These are phyloP conservation scores for Actenoides hombroni DNA, from an alignment of 2,113 vertebrate genomes.

Conservation along the genomic window DNA sequence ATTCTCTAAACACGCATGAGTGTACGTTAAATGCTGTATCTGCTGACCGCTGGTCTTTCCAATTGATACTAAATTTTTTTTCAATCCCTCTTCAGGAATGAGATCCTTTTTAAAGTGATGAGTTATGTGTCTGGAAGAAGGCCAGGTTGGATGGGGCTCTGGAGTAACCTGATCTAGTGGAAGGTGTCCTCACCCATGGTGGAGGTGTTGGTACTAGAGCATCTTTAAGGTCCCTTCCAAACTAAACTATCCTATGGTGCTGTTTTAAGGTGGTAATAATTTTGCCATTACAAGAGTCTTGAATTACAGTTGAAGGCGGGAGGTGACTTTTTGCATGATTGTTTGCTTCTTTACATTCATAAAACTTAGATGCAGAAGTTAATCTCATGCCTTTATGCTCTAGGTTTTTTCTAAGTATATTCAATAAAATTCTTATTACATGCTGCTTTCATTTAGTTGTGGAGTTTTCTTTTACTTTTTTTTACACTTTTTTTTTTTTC, in stretches of 20 bases:
- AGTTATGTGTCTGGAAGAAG: background rate
- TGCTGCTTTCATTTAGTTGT: background rate
- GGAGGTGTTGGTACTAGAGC: background rate
- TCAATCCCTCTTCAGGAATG: background rate
- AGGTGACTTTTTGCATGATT: background rate
- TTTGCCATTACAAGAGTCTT: background rate
- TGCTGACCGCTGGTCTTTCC: background rate
- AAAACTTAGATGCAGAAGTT: background rate
- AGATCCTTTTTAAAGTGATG: background rate
- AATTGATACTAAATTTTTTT: background rate
- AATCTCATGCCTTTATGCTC: slow-evolving; percentile 26
- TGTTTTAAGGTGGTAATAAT: background rate
- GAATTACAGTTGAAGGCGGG: background rate
- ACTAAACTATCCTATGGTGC: background rate
- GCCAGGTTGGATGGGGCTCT: background rate
- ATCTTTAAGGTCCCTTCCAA: background rate
- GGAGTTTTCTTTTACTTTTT: background rate
- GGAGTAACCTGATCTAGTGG: background rate
- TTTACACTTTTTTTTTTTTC: background rate
- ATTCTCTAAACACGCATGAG: slow-evolving; percentile 34
- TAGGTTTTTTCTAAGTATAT: slow-evolving; percentile 22
- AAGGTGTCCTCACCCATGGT: background rate
- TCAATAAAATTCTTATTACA: slow-evolving; percentile 60
- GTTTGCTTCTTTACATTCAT: slow-evolving; percentile 13
- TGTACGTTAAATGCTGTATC: background rate